Base-by-base conservation (phyloP, 2,888 invertebrate species). In the Thera britannica region DNA sequence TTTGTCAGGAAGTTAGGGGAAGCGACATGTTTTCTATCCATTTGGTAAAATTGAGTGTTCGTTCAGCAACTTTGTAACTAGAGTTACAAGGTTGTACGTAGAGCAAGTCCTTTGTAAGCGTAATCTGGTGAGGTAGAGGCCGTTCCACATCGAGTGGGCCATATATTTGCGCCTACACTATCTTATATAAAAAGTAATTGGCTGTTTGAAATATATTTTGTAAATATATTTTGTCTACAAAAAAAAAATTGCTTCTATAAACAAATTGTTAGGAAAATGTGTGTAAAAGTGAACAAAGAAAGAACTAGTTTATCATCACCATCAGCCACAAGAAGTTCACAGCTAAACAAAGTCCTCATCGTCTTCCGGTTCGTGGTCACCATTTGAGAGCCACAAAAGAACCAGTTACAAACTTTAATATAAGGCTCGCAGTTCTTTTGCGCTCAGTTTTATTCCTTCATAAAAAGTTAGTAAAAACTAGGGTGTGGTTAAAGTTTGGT, bases 381-480 rank as follows among this genome's bases (percentile, higher is more conserved):
- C 2, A 46, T 46, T 46, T 1, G 0, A 9, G 35, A 55, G 36
- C 55, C 55, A 36, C 34, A 8, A 55, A 36, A 55, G 7, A 54
- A 11, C 9, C 36, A 48, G 54, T 4, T 36, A 55, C n/a, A 35
- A n/a, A 55, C 34, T 36, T 55, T 55, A 55, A n/a, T 55, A 36
- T 34, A 52, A 55, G 2, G 11, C 55, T 36, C 7, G 34, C 52
- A 58, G 54, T 6, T 36, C 52, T 52, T 65, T 58, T 56, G 9
- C 55, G 35, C 49, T n/a, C 51, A 46, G 46, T 58, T 67, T 62
- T 67, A 67, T 67, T 46, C 34, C 36, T 62, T 48, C 46, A 54
- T 67, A 67, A 67, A 67, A 66, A 61, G 61, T 61, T 57, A 58
- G 66, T 66, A 61, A 66, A 66, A 65, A 58, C 58, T 58, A 51